phyloP scores from a whole-genome alignment of 2,113 vertebrate species.

The Cyphomyrus plagiostoma region DNA sequence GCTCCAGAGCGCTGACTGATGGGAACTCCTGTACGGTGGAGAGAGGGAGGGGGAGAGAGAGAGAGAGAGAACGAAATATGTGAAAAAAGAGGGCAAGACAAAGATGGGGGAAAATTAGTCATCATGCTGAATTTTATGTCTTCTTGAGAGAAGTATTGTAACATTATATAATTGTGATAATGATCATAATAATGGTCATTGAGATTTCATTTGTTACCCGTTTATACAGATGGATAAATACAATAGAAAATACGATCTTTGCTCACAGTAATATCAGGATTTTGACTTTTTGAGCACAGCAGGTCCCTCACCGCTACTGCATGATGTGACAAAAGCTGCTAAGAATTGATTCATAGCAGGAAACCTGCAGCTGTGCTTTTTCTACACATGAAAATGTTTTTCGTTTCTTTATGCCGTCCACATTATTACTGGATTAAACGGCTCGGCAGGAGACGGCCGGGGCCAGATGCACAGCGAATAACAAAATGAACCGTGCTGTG shows the following conservation, averaged over 20 bases:
- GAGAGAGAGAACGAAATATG: neutral
- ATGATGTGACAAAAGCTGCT: neutral
- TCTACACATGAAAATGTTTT: neutral
- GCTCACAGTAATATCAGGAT: neutral
- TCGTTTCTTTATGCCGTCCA: neutral
- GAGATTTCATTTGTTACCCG: neutral
- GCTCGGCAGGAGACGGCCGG: neutral
- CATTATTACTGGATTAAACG: neutral
- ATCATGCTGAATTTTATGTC: neutral
- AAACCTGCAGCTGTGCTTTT: neutral
- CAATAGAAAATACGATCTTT: neutral
- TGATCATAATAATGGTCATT: neutral
- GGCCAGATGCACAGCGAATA: neutral
- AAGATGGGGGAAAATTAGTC: neutral
- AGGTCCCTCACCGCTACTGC: neutral
- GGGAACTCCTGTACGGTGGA: conserved; percentile 68
- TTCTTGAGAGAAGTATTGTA: neutral
- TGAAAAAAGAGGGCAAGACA: neutral
- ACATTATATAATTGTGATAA: neutral
- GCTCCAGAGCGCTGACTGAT: conserved; percentile 71
- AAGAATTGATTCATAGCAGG: neutral
- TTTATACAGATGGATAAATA: neutral
- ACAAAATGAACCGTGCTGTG: neutral
- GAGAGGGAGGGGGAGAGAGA: neutral
- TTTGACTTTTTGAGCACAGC: neutral